Conservation (phyloP, 2,888 invertebrate species). For the Acanthosepion lycidas region DNA sequence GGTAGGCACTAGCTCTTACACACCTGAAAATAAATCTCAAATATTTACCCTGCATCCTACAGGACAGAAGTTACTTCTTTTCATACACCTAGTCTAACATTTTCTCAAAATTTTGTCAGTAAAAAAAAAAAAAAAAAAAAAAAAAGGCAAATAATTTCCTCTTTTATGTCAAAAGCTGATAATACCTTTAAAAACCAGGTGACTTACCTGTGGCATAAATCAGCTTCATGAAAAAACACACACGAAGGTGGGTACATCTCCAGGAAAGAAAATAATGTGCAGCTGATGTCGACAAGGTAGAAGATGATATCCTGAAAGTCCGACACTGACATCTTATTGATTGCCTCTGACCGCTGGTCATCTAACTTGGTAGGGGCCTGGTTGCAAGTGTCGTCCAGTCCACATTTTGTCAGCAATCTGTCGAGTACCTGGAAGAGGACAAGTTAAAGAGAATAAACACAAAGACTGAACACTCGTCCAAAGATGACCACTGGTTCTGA, state of each 20-base stretch:
- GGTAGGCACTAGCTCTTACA: no score
- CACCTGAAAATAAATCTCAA: no score
- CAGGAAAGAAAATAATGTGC: slow-evolving; percentile 82
- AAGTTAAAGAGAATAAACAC: background rate
- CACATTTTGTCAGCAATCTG: slow-evolving; percentile 68
- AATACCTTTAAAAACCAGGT: background rate
- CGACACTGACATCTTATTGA: background rate
- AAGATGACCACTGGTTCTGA: no score
- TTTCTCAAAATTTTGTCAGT: no score
- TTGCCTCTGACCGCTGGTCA: slow-evolving; percentile 48
- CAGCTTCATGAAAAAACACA: slow-evolving; percentile 78
- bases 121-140: background rate
- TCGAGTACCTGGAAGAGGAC: slow-evolving; percentile 73
- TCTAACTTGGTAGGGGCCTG: slow-evolving; percentile 66
- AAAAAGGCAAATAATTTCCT: background rate
- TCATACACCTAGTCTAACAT: no score
- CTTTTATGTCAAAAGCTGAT: background rate
- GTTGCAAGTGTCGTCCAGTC: slow-evolving; percentile 54
- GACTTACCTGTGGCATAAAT: slow-evolving; percentile 71
- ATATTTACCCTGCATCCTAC: no score
- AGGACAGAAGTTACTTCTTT: no score
- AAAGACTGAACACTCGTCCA: no score
- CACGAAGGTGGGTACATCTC: slow-evolving; percentile 80
- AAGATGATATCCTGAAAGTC: slow-evolving; percentile 81
- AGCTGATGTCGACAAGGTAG: slow-evolving; percentile 82